These are phyloP conservation scores for Eupithecia tripunctaria DNA, from an alignment of 2,888 invertebrate species.

Conservation along the genomic window DNA sequence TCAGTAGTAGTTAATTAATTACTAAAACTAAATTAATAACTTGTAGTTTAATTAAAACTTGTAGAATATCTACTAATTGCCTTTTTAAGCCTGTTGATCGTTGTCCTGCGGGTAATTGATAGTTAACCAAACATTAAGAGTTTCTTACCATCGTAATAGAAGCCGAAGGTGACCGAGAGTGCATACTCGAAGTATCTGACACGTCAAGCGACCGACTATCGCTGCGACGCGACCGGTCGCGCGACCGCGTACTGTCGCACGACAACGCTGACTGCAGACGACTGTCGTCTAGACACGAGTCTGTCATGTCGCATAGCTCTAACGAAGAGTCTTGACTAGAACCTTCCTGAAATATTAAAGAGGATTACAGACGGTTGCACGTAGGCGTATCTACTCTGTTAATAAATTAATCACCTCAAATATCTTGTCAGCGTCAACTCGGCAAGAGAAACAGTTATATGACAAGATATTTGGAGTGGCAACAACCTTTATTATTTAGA, in stretches of 20 bases:
- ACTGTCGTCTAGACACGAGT: slow-evolving; percentile 72
- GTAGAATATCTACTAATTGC: neutral
- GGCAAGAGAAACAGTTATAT: neutral
- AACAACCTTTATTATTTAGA: neutral
- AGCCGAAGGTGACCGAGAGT: slow-evolving; percentile 77
- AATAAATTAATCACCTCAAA: neutral
- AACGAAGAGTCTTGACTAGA: slow-evolving; percentile 83
- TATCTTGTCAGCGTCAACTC: neutral
- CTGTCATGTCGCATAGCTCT: slow-evolving; percentile 77
- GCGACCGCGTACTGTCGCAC: slow-evolving; percentile 74
- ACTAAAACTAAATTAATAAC: no score
- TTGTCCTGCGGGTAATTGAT: neutral
- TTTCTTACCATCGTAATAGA: slow-evolving; percentile 75
- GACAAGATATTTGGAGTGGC: neutral
- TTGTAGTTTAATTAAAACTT: no score
- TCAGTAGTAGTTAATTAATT: no score
- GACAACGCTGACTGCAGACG: slow-evolving; percentile 78
- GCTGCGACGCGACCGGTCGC: slow-evolving; percentile 76
- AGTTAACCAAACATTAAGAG: neutral
- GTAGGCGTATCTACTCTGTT: neutral
- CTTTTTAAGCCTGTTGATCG: neutral
- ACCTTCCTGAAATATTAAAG: slow-evolving; percentile 62
- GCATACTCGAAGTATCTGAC: slow-evolving; percentile 76
- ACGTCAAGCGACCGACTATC: slow-evolving; percentile 79
- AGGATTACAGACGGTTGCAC: neutral